Evolutionary conservation across 2,113 vertebrate species (phyloP).

Genomic region (Trachemys scripta): DNA sequence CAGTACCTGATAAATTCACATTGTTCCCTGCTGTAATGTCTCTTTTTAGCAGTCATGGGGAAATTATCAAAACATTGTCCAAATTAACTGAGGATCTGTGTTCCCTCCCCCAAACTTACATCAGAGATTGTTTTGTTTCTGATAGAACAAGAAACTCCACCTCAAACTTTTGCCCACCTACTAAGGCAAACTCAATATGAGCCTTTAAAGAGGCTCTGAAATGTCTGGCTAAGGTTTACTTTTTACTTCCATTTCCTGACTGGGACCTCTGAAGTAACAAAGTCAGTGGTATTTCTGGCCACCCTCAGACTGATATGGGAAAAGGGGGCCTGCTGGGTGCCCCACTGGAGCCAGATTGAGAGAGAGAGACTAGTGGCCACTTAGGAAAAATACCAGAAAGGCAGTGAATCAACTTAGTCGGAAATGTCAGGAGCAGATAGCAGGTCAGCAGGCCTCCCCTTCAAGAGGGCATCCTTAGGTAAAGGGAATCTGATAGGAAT

Average conservation of each 20-base stretch:
- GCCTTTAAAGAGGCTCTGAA: conserved; percentile 13
- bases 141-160: conserved; percentile 1
- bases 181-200: not conserved
- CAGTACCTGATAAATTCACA: conserved; percentile 52
- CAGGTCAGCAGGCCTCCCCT: too few relatives aligned
- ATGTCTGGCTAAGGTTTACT: conserved; percentile 20
- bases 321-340: not conserved
- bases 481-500: not conserved
- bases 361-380: not conserved
- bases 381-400: not conserved
- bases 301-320: not conserved
- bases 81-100: conserved; percentile 3
- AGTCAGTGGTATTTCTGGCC: not conserved
- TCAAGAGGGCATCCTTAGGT: not conserved
- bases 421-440: not conserved
- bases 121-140: not conserved
- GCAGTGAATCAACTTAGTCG: not conserved
- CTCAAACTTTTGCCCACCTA: not conserved
- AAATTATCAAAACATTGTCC: conserved; percentile 34
- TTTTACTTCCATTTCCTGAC: conserved; percentile 50
- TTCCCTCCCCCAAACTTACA: conserved; percentile 28
- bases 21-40: conserved; percentile 50
- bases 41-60: conserved; percentile 20
- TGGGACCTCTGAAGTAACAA: not conserved
- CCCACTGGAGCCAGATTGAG: not conserved